phyloP scores from a whole-genome alignment of 2,113 vertebrate species.

The Tinamus guttatus region DNA sequence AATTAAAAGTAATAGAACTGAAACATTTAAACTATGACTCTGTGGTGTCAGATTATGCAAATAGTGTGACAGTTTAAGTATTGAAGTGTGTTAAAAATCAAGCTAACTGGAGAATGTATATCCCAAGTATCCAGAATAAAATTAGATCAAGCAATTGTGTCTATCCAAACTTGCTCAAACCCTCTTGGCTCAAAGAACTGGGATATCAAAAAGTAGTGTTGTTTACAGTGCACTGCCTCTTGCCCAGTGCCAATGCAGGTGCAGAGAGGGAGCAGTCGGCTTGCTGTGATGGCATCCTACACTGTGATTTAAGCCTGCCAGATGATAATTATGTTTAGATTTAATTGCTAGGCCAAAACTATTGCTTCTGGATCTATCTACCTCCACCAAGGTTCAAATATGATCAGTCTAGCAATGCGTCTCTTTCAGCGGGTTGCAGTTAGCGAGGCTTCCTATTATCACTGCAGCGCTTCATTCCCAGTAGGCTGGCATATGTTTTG shows the following conservation, averaged over 20 bases:
- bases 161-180: slow-evolving; percentile 11
- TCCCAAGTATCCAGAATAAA: slow-evolving; percentile 6
- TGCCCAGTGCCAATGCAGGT: background rate
- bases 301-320: background rate
- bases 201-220: background rate
- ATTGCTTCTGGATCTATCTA: background rate
- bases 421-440: background rate
- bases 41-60: slow-evolving; percentile 44
- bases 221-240: background rate
- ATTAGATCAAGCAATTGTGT: background rate
- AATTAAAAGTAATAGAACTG: slow-evolving; percentile 57
- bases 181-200: background rate
- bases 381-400: background rate
- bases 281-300: background rate
- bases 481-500: slow-evolving; percentile 9
- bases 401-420: background rate
- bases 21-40: slow-evolving; percentile 56
- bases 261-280: background rate
- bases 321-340: background rate
- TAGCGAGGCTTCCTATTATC: background rate
- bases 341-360: background rate
- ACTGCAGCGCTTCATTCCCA: background rate
- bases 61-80: slow-evolving; percentile 60
- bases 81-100: slow-evolving; percentile 52
- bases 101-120: slow-evolving; percentile 31